Percentiles rank a stretch among this genome's conserved stretches.
These are phyloP conservation scores for Empidonax traillii DNA, from an alignment of 2,113 vertebrate genomes.

Conservation along the genomic window DNA sequence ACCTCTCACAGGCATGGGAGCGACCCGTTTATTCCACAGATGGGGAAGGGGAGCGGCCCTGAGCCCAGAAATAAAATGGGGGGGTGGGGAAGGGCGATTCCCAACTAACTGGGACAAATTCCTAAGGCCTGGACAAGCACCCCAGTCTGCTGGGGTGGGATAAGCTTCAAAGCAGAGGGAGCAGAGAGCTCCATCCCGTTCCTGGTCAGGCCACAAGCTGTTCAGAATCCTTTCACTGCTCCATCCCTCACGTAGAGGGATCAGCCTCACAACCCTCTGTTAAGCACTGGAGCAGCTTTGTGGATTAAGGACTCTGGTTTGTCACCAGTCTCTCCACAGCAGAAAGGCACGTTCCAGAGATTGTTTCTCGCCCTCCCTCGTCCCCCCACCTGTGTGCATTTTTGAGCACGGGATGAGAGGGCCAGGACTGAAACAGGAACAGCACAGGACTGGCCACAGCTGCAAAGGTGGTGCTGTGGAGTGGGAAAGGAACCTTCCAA, in stretches of 20 bases:
- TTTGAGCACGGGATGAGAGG: background rate
- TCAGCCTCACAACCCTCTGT: background rate
- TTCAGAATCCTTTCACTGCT: background rate
- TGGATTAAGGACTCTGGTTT: background rate
- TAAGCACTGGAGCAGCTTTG: background rate
- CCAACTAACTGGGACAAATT: background rate
- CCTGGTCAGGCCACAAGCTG: background rate
- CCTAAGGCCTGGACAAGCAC: background rate
- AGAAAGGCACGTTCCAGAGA: background rate
- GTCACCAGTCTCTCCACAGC: background rate
- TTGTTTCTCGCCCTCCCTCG: background rate
- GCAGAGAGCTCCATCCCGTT: background rate
- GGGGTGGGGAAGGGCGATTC: accelerated
- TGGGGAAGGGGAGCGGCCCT: background rate
- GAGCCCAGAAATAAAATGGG: background rate
- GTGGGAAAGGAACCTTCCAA: background rate
- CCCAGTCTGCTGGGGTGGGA: background rate
- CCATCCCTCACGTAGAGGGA: background rate
- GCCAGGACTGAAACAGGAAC: background rate
- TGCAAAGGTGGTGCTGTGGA: background rate
- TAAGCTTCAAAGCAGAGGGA: background rate
- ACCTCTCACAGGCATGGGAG: background rate
- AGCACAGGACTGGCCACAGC: background rate
- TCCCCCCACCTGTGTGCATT: background rate
- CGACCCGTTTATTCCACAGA: background rate